phyloP scores from a whole-genome alignment of 1,140 invertebrate genomes.

The Yoshiicerus persimilis region DNA sequence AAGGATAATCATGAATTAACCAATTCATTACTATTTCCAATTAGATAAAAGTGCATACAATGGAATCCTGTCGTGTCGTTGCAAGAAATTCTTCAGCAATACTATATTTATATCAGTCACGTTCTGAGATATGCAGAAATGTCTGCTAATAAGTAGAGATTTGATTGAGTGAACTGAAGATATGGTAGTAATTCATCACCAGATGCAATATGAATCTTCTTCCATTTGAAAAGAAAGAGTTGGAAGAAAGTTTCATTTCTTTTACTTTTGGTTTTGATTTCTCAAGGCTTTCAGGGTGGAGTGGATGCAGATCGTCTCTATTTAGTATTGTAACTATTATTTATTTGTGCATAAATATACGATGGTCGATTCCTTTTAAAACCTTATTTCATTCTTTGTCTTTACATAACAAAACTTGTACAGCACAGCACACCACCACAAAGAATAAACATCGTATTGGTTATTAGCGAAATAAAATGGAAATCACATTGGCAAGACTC shows the following conservation, averaged over 20 bases:
- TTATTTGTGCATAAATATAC: background rate
- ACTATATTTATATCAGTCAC: too few relatives aligned
- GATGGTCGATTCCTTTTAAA: background rate
- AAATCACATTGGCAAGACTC: background rate
- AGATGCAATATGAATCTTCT: background rate
- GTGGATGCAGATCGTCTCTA: background rate
- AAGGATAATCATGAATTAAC: background rate
- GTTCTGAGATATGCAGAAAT: too few relatives aligned
- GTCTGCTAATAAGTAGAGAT: too few relatives aligned
- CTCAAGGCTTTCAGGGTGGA: constrained; percentile 1
- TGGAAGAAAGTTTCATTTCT: background rate
- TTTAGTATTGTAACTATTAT: background rate
- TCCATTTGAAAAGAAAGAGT: background rate
- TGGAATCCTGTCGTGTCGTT: background rate
- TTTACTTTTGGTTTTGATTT: background rate
- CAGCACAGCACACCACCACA: too few relatives aligned
- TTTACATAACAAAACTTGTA: background rate
- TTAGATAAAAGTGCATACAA: background rate
- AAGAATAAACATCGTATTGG: background rate
- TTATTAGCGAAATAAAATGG: background rate
- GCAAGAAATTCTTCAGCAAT: too few relatives aligned
- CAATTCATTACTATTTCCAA: background rate
- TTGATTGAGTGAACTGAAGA: too few relatives aligned
- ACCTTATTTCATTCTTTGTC: background rate
- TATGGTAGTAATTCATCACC: background rate